These are phyloP conservation scores for Kryphioiulus occultus DNA, from an alignment of 2,888 invertebrate genomes.

Conservation along the genomic window DNA sequence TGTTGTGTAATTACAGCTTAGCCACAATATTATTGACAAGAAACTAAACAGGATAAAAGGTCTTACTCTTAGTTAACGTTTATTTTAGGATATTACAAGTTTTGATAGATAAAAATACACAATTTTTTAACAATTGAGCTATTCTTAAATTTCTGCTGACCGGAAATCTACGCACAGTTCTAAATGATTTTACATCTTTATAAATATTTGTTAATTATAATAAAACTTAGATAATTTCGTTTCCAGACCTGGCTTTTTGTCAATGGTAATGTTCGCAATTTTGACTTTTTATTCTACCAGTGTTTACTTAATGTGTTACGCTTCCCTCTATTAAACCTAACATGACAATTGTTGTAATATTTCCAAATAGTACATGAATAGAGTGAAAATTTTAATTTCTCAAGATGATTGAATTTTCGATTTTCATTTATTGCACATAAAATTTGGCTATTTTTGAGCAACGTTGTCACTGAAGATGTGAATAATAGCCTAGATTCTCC, in stretches of 20 bases:
- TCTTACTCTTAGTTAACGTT: no score
- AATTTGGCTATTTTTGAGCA: constrained; percentile 37
- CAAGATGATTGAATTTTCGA: neutral
- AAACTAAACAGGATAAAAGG: neutral
- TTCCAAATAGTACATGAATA: constrained; percentile 21
- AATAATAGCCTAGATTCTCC: constrained; percentile 20
- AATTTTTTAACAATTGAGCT: no score
- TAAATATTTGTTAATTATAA: no score
- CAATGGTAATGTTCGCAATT: neutral
- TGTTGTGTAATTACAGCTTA: neutral
- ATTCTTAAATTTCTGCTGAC: no score
- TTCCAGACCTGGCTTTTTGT: neutral
- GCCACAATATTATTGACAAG: constrained; percentile 16
- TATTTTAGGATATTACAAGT: no score
- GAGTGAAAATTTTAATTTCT: constrained; percentile 35
- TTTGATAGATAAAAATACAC: no score
- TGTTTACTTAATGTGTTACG: neutral
- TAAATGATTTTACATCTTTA: no score
- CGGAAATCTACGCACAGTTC: no score
- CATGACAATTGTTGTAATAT: constrained; percentile 27
- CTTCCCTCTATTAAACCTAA: neutral
- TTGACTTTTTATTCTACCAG: neutral
- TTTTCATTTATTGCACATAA: constrained; percentile 31
- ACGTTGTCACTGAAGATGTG: constrained; percentile 14
- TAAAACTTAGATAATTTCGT: neutral